Percentiles rank a stretch among this genome's conserved stretches.
Conservation (phyloP, 2,113 vertebrate genomes). For the Theropithecus gelada region DNA sequence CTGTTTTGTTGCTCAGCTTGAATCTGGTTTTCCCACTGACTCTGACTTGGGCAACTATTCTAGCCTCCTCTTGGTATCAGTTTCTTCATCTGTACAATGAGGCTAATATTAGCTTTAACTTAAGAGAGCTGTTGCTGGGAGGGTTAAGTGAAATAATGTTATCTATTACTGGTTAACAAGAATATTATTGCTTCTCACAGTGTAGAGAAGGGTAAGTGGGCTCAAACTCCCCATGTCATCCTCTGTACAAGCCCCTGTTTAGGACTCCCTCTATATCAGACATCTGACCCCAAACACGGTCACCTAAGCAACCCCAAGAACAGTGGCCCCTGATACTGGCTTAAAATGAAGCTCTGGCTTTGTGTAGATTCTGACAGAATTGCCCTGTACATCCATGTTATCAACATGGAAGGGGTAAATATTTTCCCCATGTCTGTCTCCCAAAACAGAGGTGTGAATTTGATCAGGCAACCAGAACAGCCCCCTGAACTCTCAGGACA, state of each 20-base stretch:
- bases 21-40: neutral
- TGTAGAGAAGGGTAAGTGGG: neutral
- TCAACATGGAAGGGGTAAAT: neutral
- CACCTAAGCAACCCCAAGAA: neutral
- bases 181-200: neutral
- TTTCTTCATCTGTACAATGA: neutral
- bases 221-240: neutral
- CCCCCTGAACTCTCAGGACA: neutral
- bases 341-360: neutral
- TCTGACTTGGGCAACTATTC: neutral
- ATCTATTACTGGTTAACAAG: neutral
- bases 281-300: neutral
- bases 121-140: neutral
- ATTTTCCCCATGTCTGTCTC: neutral
- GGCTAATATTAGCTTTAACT: neutral
- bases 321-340: neutral
- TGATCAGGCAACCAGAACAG: neutral
- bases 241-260: neutral
- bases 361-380: neutral
- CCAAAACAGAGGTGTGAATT: neutral
- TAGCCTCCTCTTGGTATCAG: neutral
- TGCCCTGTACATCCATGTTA: accelerated
- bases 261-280: neutral
- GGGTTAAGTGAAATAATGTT: neutral
- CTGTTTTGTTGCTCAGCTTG: neutral